Percentiles rank a stretch among this genome's conserved stretches.
Conservation (phyloP, 2,888 invertebrate genomes). For the Sinodicranocentrus sp. region DNA sequence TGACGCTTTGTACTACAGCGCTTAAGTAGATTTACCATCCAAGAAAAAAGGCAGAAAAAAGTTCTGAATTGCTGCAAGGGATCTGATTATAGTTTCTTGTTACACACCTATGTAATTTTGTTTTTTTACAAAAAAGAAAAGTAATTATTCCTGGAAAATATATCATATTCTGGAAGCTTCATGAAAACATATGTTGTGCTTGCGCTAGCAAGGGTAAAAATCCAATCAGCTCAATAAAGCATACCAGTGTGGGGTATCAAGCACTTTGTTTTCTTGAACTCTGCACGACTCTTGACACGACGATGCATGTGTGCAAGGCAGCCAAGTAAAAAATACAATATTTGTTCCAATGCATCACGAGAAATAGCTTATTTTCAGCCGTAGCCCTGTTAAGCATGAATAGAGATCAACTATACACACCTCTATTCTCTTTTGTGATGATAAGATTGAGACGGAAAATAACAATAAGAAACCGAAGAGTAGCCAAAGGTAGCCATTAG, state of each 20-base stretch:
- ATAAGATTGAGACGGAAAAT: slow-evolving; percentile 13
- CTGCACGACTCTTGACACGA: neutral
- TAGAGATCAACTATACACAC: neutral
- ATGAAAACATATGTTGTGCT: neutral
- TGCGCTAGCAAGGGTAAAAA: neutral
- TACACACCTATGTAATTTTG: neutral
- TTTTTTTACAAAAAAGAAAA: neutral
- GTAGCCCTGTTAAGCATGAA: neutral
- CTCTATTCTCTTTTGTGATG: neutral
- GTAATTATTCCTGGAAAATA: neutral
- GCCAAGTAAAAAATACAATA: too few species aligned
- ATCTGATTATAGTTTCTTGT: neutral
- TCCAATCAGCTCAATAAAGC: neutral
- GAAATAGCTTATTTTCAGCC: too few species aligned
- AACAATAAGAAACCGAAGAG: slow-evolving; percentile 2
- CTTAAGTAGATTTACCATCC: too few species aligned
- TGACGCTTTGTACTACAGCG: too few species aligned
- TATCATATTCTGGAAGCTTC: neutral
- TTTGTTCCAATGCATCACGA: too few species aligned
- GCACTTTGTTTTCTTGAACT: neutral
- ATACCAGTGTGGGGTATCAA: too few species aligned
- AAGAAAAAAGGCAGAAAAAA: too few species aligned
- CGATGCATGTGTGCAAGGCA: too few species aligned
- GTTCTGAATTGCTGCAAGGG: too few species aligned
- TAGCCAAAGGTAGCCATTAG: slow-evolving; percentile 26